These are phyloP conservation scores for Kryptopterus vitreolus DNA, from an alignment of 2,797 vertebrate genomes.

Conservation along the genomic window DNA sequence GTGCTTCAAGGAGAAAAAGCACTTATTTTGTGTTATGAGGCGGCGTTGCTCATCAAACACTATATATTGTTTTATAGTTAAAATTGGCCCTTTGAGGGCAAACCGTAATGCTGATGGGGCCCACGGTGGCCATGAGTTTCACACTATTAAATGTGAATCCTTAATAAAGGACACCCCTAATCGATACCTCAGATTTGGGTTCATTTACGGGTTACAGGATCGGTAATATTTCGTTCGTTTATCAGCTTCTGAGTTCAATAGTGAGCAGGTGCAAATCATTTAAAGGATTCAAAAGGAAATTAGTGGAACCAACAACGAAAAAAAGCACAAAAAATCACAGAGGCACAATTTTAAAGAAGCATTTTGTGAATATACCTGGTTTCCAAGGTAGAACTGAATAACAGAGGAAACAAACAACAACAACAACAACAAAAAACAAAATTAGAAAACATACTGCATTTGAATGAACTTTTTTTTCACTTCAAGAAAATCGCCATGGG, in stretches of 20 bases:
- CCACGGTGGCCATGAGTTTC: no score
- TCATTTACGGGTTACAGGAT: no score
- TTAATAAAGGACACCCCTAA: no score
- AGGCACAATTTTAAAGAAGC: constrained; percentile 52
- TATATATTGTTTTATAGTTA: no score
- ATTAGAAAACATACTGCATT: constrained; percentile 71
- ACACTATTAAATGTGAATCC: no score
- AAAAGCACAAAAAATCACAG: constrained; percentile 2
- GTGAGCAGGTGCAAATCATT: constrained; percentile 59
- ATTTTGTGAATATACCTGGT: constrained; percentile 93
- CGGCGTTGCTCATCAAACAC: no score
- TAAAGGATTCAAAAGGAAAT: constrained; percentile 63
- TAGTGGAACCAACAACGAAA: constrained; percentile 17
- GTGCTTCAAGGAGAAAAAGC: no score
- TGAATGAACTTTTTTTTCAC: no score
- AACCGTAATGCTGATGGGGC: no score
- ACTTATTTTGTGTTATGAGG: no score
- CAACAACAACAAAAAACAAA: constrained; percentile 67
- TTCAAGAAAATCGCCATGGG: neutral
- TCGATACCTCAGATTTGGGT: no score
- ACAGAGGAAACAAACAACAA: constrained; percentile 82
- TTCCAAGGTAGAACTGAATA: constrained; percentile 99
- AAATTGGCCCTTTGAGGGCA: no score
- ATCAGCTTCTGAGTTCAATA: constrained; percentile 76
- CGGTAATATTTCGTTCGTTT: constrained; percentile 24